Base-by-base conservation (phyloP, 2,797 vertebrate genomes). In the Halcyon chelicuti region DNA sequence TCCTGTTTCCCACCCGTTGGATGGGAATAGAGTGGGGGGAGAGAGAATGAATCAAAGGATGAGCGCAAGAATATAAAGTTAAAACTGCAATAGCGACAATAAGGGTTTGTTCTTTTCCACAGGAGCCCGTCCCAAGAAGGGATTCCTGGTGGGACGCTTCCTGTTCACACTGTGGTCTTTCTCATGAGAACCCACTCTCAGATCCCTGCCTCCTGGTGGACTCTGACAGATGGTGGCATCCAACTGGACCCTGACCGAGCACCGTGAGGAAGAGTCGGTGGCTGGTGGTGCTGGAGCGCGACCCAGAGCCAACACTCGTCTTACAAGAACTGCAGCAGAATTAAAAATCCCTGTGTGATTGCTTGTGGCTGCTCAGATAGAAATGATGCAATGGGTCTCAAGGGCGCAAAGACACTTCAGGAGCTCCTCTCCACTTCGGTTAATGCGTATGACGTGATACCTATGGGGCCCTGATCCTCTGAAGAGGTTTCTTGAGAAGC, bases 1-100 rank as follows among this genome's bases (percentile, higher is more conserved):
- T 97, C 96, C 97, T 97, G 96, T 97, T 98, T 98, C 97, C 96
- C 97, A 97, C 62, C 97, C 94, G 46, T 95, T 3, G 8, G 94
- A 96, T 96, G 96, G 93, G 93, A 94, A 96, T 90, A 42, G 94
- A 87, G 96, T 94, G 92, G 97, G 94, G 93, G 96, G 60, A 93
- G 95, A 97, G 96, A 94, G 93, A 94, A 95, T 65, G 91, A 97
- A 97, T 98, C 98, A 98, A 98, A 98, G 97, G 93, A 94, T 78
- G 94, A 95, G 92, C 80, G 74, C 74, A 95, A 85, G 90, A 94
- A 91, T 96, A 96, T 90, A 82, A 96, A 92, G 82, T 94, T 84
- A 97, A 97, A 95, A 83, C 78, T 96, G 91, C 88, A 94, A 84
- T 76, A 96, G 84, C 55, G 96, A 96, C 96, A 97, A 96, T 95